Base-by-base conservation (phyloP, 1,140 invertebrate genomes). In the Drosophila equinoxialis region DNA sequence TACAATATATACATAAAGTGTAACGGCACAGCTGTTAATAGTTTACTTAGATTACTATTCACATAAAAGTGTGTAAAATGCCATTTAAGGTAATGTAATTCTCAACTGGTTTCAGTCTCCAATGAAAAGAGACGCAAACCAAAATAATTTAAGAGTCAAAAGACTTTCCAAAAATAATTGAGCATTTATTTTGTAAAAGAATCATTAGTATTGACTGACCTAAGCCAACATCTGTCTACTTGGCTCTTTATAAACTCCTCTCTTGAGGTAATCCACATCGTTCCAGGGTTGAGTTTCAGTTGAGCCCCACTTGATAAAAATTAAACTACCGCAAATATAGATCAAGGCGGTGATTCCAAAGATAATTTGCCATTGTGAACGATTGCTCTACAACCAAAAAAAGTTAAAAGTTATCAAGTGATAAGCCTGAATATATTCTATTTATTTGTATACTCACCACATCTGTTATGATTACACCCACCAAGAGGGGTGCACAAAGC, bases 231-330 rank as follows among this genome's bases (percentile, higher is more conserved):
- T 51, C 20, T 51, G 17, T 1, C 7, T 17, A 11, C 45, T 51
- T 51, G 17, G 45, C 17, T 51, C 17, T 23, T 13, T 10, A 51
- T 23, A 11, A 11, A 8, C 13, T 23, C 45, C 11, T 1, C 7
- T 51, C 17, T 51, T 20, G 3, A 97, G 94, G 72, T 93, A 94
- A 74, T 96, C 97, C 14, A 97, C 93, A 3, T 94, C 93, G 92
- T 98, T 96, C 69, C 97, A 96, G 64, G 96, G 95, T 54, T 96
- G 95, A 0, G 96, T 94, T 0, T 96, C 96, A 95, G 98, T 97
- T 0, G 97, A 96, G 82, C 97, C 98, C 90, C 79, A 90, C 5
- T 60, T 10, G 8, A 91, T 17, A 33, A 67, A 91, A 8, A 84
- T 33, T 4, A 71, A 63, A 30, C 91, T 91, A 7, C 83, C 83